Conservation (phyloP, 2,113 vertebrate genomes). For the Oncorhynchus clarkii region DNA sequence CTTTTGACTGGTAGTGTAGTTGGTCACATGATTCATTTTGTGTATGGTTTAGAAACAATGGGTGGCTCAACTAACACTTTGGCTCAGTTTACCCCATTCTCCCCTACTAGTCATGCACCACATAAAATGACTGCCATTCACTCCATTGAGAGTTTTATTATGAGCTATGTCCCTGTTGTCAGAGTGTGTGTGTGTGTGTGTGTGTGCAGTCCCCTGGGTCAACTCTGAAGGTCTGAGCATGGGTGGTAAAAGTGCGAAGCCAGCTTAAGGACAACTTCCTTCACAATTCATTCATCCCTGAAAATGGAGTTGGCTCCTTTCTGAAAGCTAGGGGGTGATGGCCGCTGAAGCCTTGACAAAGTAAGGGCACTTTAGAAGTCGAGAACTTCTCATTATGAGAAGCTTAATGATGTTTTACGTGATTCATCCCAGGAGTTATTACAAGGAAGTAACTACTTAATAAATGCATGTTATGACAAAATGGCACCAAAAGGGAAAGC, state of each 20-base stretch:
- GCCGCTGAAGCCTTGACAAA: too few relatives aligned
- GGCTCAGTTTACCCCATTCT: too few relatives aligned
- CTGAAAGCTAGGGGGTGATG: background rate
- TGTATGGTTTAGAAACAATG: too few relatives aligned
- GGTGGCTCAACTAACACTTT: too few relatives aligned
- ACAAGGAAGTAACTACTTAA: too few relatives aligned
- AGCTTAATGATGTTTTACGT: too few relatives aligned
- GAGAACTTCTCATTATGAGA: too few relatives aligned
- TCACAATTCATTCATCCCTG: constrained; percentile 6
- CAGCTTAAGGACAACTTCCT: constrained; percentile 34
- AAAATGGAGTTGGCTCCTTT: background rate
- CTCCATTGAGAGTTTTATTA: background rate
- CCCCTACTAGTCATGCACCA: background rate
- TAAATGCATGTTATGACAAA: too few relatives aligned
- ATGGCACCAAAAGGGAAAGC: background rate
- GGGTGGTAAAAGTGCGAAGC: constrained; percentile 47
- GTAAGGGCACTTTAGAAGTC: too few relatives aligned
- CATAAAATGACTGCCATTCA: background rate
- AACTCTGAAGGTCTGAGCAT: constrained; percentile 47
- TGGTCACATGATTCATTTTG: too few relatives aligned
- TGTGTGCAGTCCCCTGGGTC: constrained; percentile 52
- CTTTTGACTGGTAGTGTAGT: too few relatives aligned
- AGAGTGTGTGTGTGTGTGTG: background rate
- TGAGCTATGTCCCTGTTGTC: background rate
- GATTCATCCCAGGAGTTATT: too few relatives aligned